Conservation (phyloP, 30 jellyfish, hydroid and myxozoan species). For the Turritopsis rubra region DNA sequence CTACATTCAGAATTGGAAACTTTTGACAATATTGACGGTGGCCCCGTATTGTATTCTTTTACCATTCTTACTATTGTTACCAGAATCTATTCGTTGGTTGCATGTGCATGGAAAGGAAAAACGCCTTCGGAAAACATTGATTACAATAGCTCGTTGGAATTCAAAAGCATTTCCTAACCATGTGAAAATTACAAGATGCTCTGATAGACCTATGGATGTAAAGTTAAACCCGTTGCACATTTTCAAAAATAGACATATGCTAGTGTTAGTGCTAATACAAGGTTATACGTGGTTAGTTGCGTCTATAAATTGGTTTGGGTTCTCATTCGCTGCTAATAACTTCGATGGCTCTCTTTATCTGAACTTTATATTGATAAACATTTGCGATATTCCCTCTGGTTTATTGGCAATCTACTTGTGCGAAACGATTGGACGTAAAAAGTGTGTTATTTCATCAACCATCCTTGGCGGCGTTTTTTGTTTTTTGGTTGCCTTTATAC, state of each 20-base stretch:
- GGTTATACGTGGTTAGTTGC: neutral
- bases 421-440: neutral
- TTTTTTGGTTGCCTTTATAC: neutral
- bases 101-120: neutral
- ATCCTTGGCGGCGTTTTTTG: neutral
- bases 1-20: constrained; percentile 63
- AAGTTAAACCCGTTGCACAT: neutral
- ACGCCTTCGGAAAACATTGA: neutral
- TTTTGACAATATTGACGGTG: constrained; percentile 37
- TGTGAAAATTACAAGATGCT: neutral
- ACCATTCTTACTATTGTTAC: neutral
- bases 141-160: neutral
- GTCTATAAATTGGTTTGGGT: neutral
- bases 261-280: neutral
- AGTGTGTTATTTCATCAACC: neutral
- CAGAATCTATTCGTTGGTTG: neutral
- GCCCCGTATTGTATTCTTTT: constrained; percentile 57
- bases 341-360: neutral
- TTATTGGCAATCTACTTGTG: neutral
- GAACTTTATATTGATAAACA: neutral
- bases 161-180: neutral
- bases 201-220: neutral
- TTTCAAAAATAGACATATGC: neutral
- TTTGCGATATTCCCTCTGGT: neutral
- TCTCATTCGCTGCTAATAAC: neutral